Percentiles rank a stretch among this genome's conserved stretches.
Evolutionary conservation across 1,140 invertebrate species (phyloP).

Genomic region (Drosophila littoralis): DNA sequence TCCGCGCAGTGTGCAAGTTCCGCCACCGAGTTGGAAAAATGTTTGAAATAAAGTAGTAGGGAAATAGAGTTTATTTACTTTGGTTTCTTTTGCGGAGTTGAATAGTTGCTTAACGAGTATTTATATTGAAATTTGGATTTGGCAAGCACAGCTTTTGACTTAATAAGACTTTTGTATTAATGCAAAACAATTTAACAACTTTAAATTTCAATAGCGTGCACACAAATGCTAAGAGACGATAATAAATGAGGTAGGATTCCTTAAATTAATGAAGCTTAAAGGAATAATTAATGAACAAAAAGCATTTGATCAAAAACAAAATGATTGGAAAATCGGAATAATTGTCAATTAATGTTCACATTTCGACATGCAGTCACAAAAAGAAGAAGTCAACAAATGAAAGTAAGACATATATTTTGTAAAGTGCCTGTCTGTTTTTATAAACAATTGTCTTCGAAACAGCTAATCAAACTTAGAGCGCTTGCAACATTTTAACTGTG

Average conservation of each 20-base stretch:
- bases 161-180: not conserved
- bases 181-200: not conserved
- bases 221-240: not conserved
- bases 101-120: not conserved
- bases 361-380: conserved; percentile 5
- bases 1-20: conserved; percentile 65
- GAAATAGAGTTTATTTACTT: conserved; percentile 60
- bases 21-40: conserved; percentile 61
- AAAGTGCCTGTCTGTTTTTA: not conserved
- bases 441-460: conserved; percentile 2
- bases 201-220: conserved; percentile 9
- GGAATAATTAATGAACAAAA: not conserved
- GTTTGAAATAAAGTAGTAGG: conserved; percentile 72
- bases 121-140: conserved; percentile 13
- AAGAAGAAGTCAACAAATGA: not conserved
- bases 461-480: not conserved
- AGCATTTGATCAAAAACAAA: not conserved
- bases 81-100: conserved; percentile 21
- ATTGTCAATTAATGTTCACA: no score
- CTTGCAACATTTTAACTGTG: not conserved
- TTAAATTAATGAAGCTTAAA: not conserved
- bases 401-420: not conserved
- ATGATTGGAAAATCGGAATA: no score
- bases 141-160: conserved; percentile 11
- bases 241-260: no score